phyloP scores from a whole-genome alignment of 1,140 invertebrate species.

The Heterodera schachtii region DNA sequence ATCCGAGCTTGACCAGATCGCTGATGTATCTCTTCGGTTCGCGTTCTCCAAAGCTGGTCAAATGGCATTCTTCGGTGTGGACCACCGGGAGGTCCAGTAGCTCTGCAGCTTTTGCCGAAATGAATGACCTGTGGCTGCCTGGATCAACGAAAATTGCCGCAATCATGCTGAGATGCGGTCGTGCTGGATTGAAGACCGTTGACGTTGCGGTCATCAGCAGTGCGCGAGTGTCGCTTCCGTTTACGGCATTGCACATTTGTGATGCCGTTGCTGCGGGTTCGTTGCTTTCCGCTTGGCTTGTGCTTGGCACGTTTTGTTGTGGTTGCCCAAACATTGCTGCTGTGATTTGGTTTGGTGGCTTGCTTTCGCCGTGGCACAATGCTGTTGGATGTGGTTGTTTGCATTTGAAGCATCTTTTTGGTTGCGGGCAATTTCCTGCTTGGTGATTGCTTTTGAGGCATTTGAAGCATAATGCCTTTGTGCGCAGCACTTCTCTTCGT shows the following conservation, averaged over 20 bases:
- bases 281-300: background rate
- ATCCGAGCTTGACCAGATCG: background rate
- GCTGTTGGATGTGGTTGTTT: background rate
- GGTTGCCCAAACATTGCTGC: background rate
- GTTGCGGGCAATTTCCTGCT: background rate
- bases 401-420: background rate
- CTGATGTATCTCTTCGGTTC: background rate
- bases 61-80: background rate
- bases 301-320: background rate
- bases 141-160: background rate
- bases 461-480: background rate
- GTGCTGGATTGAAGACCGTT: slow-evolving; percentile 3
- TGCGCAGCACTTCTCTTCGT: background rate
- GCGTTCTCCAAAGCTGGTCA: background rate
- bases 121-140: background rate
- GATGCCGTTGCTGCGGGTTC: background rate
- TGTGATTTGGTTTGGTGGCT: no score
- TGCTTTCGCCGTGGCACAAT: background rate
- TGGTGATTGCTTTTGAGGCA: background rate
- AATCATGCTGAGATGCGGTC: no score
- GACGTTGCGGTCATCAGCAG: background rate
- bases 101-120: background rate
- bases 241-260: background rate
- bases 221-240: background rate
- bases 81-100: background rate